Evolutionary conservation across 2,888 invertebrate species (phyloP), one percentile per base, ranked within the genome.

Genomic region (Cryptus viduatorius): DNA sequence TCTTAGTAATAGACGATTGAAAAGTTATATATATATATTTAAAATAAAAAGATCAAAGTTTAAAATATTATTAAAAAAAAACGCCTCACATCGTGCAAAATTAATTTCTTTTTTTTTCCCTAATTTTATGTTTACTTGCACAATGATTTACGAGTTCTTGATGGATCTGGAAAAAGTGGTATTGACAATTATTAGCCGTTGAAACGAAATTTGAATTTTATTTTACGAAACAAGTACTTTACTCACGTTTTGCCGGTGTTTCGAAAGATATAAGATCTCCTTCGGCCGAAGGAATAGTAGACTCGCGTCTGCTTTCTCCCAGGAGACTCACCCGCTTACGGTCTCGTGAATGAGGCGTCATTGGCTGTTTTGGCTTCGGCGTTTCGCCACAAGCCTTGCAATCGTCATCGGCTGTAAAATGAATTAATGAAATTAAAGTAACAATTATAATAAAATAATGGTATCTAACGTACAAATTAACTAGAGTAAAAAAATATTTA

Each of bases 291-390:
- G 64, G 31, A 2, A 59, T 37, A 59, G 48, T n/a, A 46, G 73
- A 1, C 61, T 76, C 72, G 61, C 31, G 61, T 64, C 31, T 50
- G 69, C 24, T 24, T 0, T 61, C 65, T 37, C 79, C 86, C 10
- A 85, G 68, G 8, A 85, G 79, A 68, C 84, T 87, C 7, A 87
- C 44, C 64, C 76, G 87, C 44, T 61, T 86, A 44, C 75, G 86
- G 4, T 86, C 83, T 71, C 76, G 86, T 31, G 75, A 4, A 29
- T 88, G 73, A 1, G 91, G 90, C 53, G 89, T 90, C 77, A 83
- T 48, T 10, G 90, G 87, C 24, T 82, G 68, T 2, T 46, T 50
- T 16, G 85, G 79, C 84, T 87, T 90, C 14, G 29, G 61, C 16
- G 79, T 67, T 4, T 79, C 79, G n/a, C n/a, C 14, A 79, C 87